phyloP scores from a whole-genome alignment of 2,113 vertebrate species.

The Ciconia maguari region DNA sequence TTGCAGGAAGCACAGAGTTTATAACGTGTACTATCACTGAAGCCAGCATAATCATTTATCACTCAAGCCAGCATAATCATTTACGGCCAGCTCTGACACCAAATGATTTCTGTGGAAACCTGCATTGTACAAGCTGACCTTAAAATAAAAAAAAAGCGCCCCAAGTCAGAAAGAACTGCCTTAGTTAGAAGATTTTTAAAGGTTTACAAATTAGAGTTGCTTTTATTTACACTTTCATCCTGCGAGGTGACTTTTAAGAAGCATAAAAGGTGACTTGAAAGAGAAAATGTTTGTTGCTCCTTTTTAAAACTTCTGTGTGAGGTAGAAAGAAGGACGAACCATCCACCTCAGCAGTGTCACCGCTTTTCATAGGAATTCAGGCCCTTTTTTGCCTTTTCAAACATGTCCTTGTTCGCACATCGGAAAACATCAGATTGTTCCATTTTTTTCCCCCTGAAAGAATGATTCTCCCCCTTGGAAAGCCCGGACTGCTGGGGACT shows the following conservation, averaged over 20 bases:
- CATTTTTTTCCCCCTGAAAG: not conserved
- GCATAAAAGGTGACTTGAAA: not conserved
- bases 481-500: not conserved
- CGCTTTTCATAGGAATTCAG: not conserved
- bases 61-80: not conserved
- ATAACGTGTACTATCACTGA: not conserved
- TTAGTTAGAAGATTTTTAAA: not conserved
- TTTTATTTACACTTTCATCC: not conserved
- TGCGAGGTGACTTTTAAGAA: not conserved
- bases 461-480: not conserved
- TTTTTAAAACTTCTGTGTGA: not conserved
- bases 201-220: not conserved
- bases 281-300: not conserved
- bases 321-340: not conserved
- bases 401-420: fast-evolving
- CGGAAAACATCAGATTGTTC: not conserved
- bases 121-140: not conserved
- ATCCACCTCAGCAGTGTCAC: not conserved
- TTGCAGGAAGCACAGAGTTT: not conserved
- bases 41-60: not conserved
- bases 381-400: not conserved
- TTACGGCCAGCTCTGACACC: not conserved
- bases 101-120: not conserved
- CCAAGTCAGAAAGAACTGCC: not conserved
- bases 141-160: not conserved